Percentiles rank a stretch among this genome's conserved stretches.
phyloP scores from a whole-genome alignment of 2,797 vertebrate species.

The Psittacula derbiana region DNA sequence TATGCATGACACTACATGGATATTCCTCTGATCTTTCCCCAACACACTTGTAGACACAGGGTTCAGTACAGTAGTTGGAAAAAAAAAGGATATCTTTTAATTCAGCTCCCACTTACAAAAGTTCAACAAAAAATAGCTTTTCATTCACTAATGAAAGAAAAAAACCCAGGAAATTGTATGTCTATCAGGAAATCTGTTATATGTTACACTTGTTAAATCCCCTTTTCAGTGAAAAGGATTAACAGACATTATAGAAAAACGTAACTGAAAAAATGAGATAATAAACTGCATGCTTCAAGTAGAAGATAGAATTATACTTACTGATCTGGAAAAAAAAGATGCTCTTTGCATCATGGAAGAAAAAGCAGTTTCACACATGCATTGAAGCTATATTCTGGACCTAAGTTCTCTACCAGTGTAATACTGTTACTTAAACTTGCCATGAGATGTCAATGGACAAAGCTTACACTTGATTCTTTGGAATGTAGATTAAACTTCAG shows the following conservation, averaged over 20 bases:
- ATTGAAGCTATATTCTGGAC: not conserved
- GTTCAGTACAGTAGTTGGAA: not conserved
- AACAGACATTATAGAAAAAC: conserved; percentile 6
- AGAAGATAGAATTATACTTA: not conserved
- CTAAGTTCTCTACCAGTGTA: not conserved
- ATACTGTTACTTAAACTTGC: not conserved
- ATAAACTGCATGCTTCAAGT: not conserved
- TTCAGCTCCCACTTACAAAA: not conserved
- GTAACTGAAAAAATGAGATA: not conserved
- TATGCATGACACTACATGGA: conserved; percentile 28
- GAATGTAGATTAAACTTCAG: not conserved
- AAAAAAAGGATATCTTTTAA: not conserved
- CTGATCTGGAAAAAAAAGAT: not conserved
- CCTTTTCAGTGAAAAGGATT: conserved; percentile 31
- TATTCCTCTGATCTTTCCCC: conserved; percentile 59
- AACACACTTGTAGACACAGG: conserved; percentile 14
- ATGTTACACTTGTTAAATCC: conserved; percentile 8
- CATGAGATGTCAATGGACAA: not conserved
- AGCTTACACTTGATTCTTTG: not conserved
- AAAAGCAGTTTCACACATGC: not conserved
- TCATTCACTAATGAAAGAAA: not conserved
- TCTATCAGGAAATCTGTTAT: conserved; percentile 11
- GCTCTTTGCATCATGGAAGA: not conserved
- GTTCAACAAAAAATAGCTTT: not conserved
- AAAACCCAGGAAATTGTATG: not conserved